Base-by-base conservation (phyloP, 2,797 vertebrate species). In the Leptoclinus maculatus region DNA sequence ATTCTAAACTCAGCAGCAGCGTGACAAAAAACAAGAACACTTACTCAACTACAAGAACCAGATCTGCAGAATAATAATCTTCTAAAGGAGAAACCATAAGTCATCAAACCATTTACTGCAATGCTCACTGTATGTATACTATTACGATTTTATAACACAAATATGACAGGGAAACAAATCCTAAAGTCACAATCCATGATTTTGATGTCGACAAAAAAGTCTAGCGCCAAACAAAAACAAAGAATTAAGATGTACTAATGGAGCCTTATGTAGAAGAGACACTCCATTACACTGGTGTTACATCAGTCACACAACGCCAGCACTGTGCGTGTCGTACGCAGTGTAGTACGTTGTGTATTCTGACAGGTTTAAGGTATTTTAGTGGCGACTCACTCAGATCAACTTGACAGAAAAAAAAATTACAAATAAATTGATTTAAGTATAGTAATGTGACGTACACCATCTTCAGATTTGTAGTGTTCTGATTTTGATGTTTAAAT, bases 201-300 rank as follows among this genome's bases (percentile, higher is more conserved):
- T 64, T 29, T 21, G 8, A 36, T 16, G 43, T 38, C 2, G 2
- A 32, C 19, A 19, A 32, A 67, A 14, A 16, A 5, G 21, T 58
- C 3, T 27, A 47, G 38, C 13, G 3, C 27, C 41, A 21, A 49
- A 43, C 13, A 60, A 67, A 43, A 34, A 64, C 49, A 69, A 25
- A 0, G 10, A 60, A 25, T 5, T 25, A 17, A 14, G 3, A 45
- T 8, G 27, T 19, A 10, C 49, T 67, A 64, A 76, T 57, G 45
- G 16, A 68, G 53, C 39, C 43, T 56, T 58, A 72, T 49, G 41
- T 68, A 47, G 29, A 51, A 78, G 9, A 67, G 47, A 11, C 38
- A 7, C 45, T 25, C 29, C 62, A 67, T 82, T 83, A 76, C 56
- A 19, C 32, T 23, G 16, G 27, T 78, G 71, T 86, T 83, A 57